phyloP scores from a whole-genome alignment of 2,113 vertebrate genomes.

The Bambusicola thoracicus region DNA sequence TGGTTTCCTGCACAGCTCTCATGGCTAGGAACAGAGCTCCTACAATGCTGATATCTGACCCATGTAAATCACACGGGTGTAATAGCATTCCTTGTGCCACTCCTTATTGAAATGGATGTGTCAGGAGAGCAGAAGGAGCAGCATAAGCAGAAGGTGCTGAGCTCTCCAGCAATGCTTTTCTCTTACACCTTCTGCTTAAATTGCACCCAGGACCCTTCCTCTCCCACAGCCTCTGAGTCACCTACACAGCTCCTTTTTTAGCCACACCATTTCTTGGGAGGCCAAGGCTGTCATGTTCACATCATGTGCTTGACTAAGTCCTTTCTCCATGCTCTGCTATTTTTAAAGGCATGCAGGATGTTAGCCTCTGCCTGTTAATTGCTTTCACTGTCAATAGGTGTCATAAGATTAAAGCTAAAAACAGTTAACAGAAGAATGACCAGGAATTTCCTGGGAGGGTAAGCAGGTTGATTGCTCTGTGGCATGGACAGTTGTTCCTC shows the following conservation, averaged over 20 bases:
- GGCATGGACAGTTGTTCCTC: accelerated
- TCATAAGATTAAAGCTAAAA: constrained; percentile 29
- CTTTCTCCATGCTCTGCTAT: background rate
- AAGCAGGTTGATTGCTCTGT: background rate
- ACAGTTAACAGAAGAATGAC: background rate
- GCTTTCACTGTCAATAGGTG: constrained; percentile 1
- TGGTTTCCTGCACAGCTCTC: accelerated
- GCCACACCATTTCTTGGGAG: background rate
- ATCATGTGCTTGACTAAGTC: background rate
- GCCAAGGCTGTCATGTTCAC: background rate
- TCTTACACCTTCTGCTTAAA: background rate
- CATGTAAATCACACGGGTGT: background rate
- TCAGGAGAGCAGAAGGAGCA: background rate
- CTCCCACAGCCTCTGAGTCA: background rate
- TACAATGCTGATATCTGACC: accelerated
- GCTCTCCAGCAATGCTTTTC: background rate
- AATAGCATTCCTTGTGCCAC: accelerated
- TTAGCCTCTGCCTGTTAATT: background rate
- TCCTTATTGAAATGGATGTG: background rate
- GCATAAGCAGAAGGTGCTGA: background rate
- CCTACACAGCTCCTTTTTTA: background rate
- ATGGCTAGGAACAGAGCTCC: background rate
- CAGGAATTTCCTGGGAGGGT: accelerated
- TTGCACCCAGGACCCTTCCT: background rate
- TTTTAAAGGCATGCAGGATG: background rate